phyloP scores from a whole-genome alignment of 2,113 vertebrate species.

The Dascyllus trimaculatus region DNA sequence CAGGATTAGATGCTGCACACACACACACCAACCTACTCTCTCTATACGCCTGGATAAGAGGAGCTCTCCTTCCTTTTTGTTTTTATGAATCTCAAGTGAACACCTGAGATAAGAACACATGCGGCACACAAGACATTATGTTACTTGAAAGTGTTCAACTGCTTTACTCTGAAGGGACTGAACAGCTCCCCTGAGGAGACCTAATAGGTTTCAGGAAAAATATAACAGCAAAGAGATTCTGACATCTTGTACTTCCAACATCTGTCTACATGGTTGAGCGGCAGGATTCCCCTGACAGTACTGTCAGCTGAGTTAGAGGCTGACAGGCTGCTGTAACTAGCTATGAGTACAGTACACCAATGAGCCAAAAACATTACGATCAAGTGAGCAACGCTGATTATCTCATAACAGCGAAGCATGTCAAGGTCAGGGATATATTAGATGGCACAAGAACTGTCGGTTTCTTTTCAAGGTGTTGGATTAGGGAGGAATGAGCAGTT shows the following conservation, averaged over 20 bases:
- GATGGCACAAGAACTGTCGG: neutral
- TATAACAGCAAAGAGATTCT: constrained; percentile 68
- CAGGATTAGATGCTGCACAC: constrained; percentile 37
- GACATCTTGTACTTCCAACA: constrained; percentile 76
- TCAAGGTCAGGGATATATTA: neutral
- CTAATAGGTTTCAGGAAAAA: constrained; percentile 71
- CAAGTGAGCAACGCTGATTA: neutral
- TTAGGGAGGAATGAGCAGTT: too few relatives aligned
- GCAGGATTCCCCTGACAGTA: constrained; percentile 68
- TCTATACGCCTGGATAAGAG: constrained; percentile 19
- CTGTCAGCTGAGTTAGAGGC: constrained; percentile 51
- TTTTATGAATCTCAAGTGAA: constrained; percentile 68
- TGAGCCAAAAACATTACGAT: constrained; percentile 5
- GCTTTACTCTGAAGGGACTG: constrained; percentile 59
- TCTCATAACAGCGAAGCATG: constrained; percentile 7
- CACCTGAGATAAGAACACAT: constrained; percentile 35
- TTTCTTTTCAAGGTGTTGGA: neutral
- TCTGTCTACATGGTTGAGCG: constrained; percentile 77
- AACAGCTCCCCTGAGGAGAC: constrained; percentile 65
- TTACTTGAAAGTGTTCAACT: constrained; percentile 59
- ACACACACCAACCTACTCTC: constrained; percentile 15
- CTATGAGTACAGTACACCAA: neutral
- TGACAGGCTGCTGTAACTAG: constrained; percentile 54
- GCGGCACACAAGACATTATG: constrained; percentile 44
- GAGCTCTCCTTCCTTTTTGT: constrained; percentile 24